phyloP scores from a whole-genome alignment of 2,888 invertebrate genomes.

The Branchinecta sandiegonensis region DNA sequence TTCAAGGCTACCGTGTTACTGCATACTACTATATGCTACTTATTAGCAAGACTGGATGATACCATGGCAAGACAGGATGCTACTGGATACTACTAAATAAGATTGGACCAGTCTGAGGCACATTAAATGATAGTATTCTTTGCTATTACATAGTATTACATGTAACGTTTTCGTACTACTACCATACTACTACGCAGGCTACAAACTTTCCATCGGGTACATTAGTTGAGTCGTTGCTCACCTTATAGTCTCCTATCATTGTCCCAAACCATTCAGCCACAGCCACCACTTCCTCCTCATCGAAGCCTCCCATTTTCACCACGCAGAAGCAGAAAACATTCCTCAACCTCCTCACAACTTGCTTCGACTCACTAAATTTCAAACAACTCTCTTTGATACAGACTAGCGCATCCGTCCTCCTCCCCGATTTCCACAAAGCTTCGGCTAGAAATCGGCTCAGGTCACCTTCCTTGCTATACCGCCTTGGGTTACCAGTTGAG shows the following conservation, averaged over 20 bases:
- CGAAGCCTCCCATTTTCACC: background rate
- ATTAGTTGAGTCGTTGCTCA: background rate
- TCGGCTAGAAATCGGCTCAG: background rate
- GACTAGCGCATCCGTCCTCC: background rate
- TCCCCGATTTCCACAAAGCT: background rate
- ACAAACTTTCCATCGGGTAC: too few relatives aligned
- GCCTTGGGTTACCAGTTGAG: background rate
- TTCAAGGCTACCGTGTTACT: too few relatives aligned
- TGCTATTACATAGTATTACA: too few relatives aligned
- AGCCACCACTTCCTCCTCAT: background rate
- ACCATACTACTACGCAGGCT: too few relatives aligned
- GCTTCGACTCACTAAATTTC: background rate
- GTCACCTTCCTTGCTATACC: constrained; percentile 1
- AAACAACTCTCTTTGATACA: constrained; percentile 2
- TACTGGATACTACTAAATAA: too few relatives aligned
- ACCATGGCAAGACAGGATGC: too few relatives aligned
- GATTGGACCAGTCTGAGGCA: too few relatives aligned
- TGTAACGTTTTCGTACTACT: too few relatives aligned
- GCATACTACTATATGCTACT: too few relatives aligned
- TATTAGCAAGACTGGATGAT: too few relatives aligned
- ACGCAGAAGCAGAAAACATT: background rate
- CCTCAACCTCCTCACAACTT: background rate
- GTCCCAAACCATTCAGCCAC: background rate
- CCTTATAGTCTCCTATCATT: background rate
- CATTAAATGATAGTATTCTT: too few relatives aligned